phyloP scores from a whole-genome alignment of 2,113 vertebrate genomes.

The Platysteira castanea region DNA sequence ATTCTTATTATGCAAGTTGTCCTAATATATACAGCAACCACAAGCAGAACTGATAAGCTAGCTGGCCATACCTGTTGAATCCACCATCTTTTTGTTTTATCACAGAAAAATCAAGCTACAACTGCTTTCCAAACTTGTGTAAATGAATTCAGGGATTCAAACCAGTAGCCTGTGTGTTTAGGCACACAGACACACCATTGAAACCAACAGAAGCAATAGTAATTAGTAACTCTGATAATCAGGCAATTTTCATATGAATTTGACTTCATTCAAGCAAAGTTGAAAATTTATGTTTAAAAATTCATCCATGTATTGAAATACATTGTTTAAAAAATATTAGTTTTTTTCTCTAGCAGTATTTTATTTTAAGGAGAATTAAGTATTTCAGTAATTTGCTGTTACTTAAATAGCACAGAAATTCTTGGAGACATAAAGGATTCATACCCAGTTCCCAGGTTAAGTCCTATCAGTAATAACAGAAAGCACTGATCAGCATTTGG shows the following conservation, averaged over 20 bases:
- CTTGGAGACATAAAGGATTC: neutral
- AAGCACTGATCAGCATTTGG: neutral
- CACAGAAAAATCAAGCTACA: neutral
- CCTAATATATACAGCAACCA: conserved; percentile 53
- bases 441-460: neutral
- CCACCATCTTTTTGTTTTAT: neutral
- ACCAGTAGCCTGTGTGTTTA: neutral
- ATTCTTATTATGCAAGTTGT: conserved; percentile 27
- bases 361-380: neutral
- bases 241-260: neutral
- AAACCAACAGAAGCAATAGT: neutral
- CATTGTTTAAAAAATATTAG: neutral
- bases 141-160: neutral
- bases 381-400: neutral
- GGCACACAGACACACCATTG: neutral
- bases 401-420: neutral
- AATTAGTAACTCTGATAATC: neutral
- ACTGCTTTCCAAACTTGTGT: neutral
- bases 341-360: neutral
- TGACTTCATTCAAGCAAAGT: neutral
- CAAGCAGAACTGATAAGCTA: neutral
- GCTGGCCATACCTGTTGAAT: neutral
- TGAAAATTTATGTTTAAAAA: neutral
- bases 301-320: neutral
- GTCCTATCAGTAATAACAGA: neutral